A percentile compares a stretch with the other conserved stretches of the same genome.
These are phyloP conservation scores for Chrysogorgia sp. DNA, from an alignment of 92 coral and sea anemone species.

Conservation along the genomic window DNA sequence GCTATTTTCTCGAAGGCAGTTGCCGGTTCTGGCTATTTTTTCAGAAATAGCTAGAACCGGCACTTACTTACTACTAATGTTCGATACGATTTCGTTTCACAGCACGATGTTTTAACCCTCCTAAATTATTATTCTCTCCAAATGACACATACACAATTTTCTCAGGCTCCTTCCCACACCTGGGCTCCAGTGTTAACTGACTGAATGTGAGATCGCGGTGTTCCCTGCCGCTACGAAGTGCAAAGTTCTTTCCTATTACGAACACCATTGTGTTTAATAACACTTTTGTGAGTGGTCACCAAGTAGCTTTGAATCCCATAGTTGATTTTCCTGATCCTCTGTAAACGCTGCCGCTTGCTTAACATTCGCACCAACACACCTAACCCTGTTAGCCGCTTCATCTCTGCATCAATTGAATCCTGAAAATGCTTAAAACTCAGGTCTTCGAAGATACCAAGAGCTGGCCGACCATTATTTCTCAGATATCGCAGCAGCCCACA, in stretches of 20 bases:
- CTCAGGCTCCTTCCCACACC: conserved; percentile 52
- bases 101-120: conserved; percentile 53
- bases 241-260: conserved; percentile 51
- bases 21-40: too few species aligned
- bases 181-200: conserved; percentile 46
- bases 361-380: conserved; percentile 40
- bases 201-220: conserved; percentile 44
- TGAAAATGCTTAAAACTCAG: conserved; percentile 47
- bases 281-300: conserved; percentile 45
- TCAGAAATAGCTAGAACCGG: too few species aligned
- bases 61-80: too few species aligned
- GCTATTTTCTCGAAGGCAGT: too few species aligned
- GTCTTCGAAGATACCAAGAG: too few species aligned
- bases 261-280: conserved; percentile 49
- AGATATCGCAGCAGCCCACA: conserved; percentile 42
- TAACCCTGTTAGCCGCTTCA: conserved; percentile 51
- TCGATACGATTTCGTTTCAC: conserved; percentile 45
- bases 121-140: conserved; percentile 60
- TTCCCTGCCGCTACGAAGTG: conserved; percentile 45
- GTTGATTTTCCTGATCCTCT: conserved; percentile 38
- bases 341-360: conserved; percentile 54
- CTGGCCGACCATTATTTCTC: too few species aligned
- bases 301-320: conserved; percentile 28
- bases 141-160: conserved; percentile 47
- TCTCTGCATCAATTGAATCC: conserved; percentile 53